A percentile compares a stretch with the other conserved stretches of the same genome.
Conservation (phyloP, 2,888 invertebrate genomes). For the Agapostemon virescens region DNA sequence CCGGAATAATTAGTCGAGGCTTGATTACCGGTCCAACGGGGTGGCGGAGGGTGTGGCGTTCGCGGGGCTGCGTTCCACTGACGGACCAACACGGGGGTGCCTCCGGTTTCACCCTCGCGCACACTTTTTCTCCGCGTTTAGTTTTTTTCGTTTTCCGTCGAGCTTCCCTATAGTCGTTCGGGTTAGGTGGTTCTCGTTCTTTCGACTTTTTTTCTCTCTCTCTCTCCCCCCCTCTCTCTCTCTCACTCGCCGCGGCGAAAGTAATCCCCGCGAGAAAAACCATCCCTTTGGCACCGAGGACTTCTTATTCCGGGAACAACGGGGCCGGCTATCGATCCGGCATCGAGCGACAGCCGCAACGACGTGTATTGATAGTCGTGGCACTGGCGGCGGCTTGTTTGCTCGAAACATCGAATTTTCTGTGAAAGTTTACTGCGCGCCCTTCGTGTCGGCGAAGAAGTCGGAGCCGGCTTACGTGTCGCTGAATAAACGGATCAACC, state of each 20-base stretch:
- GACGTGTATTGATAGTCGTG: constrained; percentile 64
- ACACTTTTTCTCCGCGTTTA: not conserved
- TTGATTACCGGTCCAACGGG: constrained; percentile 40
- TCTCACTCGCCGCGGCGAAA: constrained; percentile 43
- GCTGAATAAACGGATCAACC: constrained; percentile 71
- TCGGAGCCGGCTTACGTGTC: constrained; percentile 68
- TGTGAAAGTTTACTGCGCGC: constrained; percentile 64
- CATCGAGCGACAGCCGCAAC: constrained; percentile 59
- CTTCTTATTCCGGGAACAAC: constrained; percentile 49
- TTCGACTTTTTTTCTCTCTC: not conserved
- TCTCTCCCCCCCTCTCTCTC: too few species aligned
- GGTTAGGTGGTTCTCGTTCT: not conserved
- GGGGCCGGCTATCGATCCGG: constrained; percentile 54
- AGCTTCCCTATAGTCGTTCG: not conserved
- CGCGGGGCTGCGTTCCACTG: constrained; percentile 21
- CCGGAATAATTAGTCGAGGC: constrained; percentile 53
- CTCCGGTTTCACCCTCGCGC: not conserved
- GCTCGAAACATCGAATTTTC: constrained; percentile 66
- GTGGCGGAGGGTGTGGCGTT: not conserved
- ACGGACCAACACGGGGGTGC: constrained; percentile 11
- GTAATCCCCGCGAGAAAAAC: constrained; percentile 60
- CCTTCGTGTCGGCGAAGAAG: constrained; percentile 53
- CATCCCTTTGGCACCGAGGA: constrained; percentile 37
- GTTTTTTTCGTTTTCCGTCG: not conserved
- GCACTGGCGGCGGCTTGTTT: constrained; percentile 63